phyloP scores from a whole-genome alignment of 2,113 vertebrate genomes.

The Gallinago media region DNA sequence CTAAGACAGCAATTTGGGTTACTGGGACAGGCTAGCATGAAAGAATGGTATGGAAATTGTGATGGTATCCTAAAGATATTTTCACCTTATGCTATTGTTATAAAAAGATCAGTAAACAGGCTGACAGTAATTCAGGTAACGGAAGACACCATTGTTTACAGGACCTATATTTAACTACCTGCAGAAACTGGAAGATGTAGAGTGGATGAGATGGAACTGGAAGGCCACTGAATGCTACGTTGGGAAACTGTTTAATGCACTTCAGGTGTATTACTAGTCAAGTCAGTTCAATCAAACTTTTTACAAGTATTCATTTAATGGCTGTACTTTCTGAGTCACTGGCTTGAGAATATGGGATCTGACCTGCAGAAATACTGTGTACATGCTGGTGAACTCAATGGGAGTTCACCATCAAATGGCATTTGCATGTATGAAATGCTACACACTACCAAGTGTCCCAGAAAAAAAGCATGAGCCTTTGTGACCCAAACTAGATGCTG shows the following conservation, averaged over 20 bases:
- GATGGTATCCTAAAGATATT: neutral
- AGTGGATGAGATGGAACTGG: neutral
- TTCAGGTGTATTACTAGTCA: neutral
- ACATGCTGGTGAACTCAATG: neutral
- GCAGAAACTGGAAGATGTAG: neutral
- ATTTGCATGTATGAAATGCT: neutral
- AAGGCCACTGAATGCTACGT: neutral
- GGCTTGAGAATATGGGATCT: neutral
- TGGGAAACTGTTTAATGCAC: neutral
- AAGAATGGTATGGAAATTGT: neutral
- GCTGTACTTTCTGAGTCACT: neutral
- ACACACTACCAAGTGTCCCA: neutral
- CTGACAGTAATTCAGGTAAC: neutral
- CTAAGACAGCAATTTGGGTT: neutral
- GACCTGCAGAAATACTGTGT: neutral
- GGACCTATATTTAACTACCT: neutral
- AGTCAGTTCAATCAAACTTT: neutral
- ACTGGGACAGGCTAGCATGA: neutral
- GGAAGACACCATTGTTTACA: neutral
- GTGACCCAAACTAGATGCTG: neutral
- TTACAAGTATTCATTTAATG: neutral
- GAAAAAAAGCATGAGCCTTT: neutral
- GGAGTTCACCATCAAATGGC: neutral
- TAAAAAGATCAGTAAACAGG: neutral
- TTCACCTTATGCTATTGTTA: neutral